Base-by-base conservation (phyloP, 2,888 invertebrate species). In the Diarsia mendica region DNA sequence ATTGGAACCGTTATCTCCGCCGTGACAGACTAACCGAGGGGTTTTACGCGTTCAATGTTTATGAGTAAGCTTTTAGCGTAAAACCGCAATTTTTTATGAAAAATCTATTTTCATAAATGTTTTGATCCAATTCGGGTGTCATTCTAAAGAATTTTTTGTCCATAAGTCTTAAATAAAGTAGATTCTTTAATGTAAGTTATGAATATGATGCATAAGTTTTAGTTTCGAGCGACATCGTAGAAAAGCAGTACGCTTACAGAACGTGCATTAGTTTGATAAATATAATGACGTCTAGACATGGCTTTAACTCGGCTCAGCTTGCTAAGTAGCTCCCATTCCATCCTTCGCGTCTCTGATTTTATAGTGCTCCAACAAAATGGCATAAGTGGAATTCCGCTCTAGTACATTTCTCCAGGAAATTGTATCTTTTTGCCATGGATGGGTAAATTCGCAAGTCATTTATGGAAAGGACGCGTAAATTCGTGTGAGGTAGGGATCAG, bases 11-110 rank as follows among this genome's bases (percentile, higher is more conserved):
- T 87, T 87, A 86, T 87, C 83, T 84, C 55, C 46, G 68, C 33
- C 74, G 67, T 73, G 77, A 80, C 85, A 84, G 76, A 63, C 70
- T 68, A 61, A 78, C 61, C 64, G 67, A 82, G 80, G 80, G 85
- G 76, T 88, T 90, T 90, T 90, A 90, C 87, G 85, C 77, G 51
- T 66, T 63, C 28, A 79, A 68, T 67, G 33, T 70, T 49, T 46
- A 82, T 85, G 85, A 83, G 68, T 78, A 86, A 81, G 66, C 69
- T 49, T 75, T 71, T 70, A 70, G 58, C 46, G 23, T 63, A 46
- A 65, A 77, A 72, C 66, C 68, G n/a, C 63, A 58, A 55, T 68
- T 67, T 63, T 71, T 39, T 68, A 80, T 44, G 44, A 44, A 69
- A 67, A 68, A 81, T 13, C 6, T 63, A 65, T 80, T 74, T 60